Percentiles rank a stretch among this genome's conserved stretches.
phyloP scores from a whole-genome alignment of 2,797 vertebrate species.

The Rallus crepitans region DNA sequence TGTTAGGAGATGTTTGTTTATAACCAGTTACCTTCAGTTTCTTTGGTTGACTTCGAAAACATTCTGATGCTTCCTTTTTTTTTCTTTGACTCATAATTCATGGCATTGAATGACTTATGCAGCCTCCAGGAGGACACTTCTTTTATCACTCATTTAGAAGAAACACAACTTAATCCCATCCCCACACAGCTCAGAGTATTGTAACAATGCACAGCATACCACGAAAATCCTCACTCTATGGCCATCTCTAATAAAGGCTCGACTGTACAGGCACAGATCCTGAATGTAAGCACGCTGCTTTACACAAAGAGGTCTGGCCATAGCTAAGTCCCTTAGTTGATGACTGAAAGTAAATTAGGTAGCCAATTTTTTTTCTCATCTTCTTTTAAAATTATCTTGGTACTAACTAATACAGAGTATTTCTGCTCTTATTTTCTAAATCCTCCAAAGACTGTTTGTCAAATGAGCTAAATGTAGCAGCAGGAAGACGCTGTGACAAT shows the following conservation, averaged over 20 bases:
- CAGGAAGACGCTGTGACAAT: background rate
- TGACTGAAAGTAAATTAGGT: background rate
- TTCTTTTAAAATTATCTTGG: background rate
- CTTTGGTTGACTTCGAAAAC: background rate
- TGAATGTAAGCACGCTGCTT: accelerated
- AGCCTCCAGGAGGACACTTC: background rate
- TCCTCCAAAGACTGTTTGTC: background rate
- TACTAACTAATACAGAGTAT: background rate
- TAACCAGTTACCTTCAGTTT: background rate
- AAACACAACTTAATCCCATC: background rate
- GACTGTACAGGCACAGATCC: background rate
- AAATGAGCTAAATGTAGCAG: background rate
- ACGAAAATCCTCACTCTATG: background rate
- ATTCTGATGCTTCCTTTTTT: background rate
- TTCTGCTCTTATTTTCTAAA: background rate
- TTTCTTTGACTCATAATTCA: background rate
- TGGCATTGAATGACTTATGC: background rate
- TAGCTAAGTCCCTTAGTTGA: background rate
- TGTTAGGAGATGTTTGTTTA: background rate
- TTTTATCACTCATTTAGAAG: background rate
- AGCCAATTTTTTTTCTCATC: background rate
- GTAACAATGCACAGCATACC: background rate
- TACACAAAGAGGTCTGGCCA: background rate
- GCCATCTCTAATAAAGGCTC: background rate
- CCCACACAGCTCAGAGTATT: background rate